Evolutionary conservation across 2,113 vertebrate species (phyloP), one percentile per base, ranked within the genome.

Genomic region (Atlantisia rogersi): DNA sequence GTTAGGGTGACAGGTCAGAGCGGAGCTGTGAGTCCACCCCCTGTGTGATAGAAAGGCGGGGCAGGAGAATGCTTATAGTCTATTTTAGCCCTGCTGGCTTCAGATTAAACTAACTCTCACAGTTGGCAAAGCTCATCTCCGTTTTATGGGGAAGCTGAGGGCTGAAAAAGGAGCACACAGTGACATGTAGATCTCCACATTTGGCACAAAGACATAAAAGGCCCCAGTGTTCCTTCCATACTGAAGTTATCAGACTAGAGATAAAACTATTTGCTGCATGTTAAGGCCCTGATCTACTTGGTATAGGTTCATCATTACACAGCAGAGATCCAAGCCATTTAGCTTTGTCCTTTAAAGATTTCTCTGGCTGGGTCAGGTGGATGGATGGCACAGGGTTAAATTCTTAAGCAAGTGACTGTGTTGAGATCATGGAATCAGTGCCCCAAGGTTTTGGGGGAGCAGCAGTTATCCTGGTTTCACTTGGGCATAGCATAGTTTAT

Each of bases 121-220:
- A 48, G 35, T 32, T 90, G 46, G 37, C 65, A 95, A 55, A 92
- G 44, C 70, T 73, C 5, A 73, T 37, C 59, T 87, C 19, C 26
- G 26, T 82, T 92, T 93, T 93, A 55, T 90, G 85, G 76, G 87
- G 90, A 96, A 82, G 75, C 6, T 92, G 19, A 29, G 37, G 22
- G 9, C 70, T 85, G 58, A 91, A 94, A 79, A 90, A 95, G 78
- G 83, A 95, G 85, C 82, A 79, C 18, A 10, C 0, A 3, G 26
- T 62, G 48, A 79, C 63, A 22, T 42, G 90, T 55, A 42, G 31
- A 76, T 86, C 79, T 73, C 70, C 9, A 12, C 40, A 18, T 82
- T 59, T 88, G 75, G 37, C 64, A n/a, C 37, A n/a, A 70, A 69
- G 75, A 65, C 40, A 68, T 76, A 39, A 73, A 82, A 91, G 19